Conservation (phyloP, 2,888 invertebrate species). For the Drosophila kokeensis region DNA sequence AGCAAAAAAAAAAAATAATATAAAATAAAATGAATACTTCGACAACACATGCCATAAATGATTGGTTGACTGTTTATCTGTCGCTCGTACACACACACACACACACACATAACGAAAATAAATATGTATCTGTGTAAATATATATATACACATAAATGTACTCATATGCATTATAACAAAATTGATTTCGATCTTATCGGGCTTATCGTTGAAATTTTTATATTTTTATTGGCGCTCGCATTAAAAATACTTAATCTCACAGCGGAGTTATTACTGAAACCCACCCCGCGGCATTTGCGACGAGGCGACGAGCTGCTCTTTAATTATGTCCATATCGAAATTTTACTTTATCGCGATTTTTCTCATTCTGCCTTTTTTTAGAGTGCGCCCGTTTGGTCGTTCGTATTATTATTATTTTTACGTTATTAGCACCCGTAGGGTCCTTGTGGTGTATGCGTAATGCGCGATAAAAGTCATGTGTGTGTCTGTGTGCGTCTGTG, state of each 20-base stretch:
- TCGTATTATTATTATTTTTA: conserved; percentile 70
- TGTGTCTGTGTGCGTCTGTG: conserved; percentile 12
- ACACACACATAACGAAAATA: conserved; percentile 11
- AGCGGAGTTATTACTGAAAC: conserved; percentile 61
- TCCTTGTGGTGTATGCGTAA: conserved; percentile 73
- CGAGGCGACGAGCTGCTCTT: conserved; percentile 45
- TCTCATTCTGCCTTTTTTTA: conserved; percentile 41
- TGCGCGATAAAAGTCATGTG: conserved; percentile 69
- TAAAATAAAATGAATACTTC: conserved; percentile 39
- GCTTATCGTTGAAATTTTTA: conserved; percentile 80
- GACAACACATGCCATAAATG: conserved; percentile 54
- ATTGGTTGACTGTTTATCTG: conserved; percentile 55
- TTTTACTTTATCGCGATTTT: conserved; percentile 78
- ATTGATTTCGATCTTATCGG: conserved; percentile 73
- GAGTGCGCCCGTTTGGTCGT: conserved; percentile 32
- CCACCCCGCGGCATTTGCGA: conserved; percentile 16
- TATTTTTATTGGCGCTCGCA: conserved; percentile 76
- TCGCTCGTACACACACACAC: conserved; percentile 30
- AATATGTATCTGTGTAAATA: conserved; percentile 9
- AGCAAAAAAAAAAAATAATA: conserved; percentile 21
- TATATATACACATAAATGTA: conserved; percentile 9
- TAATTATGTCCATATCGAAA: conserved; percentile 78
- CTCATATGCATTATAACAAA: conserved; percentile 60
- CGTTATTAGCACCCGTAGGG: conserved; percentile 78
- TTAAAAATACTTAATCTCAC: conserved; percentile 82